Base-by-base conservation (phyloP, 1,140 invertebrate species). In the Chymomyza costata region DNA sequence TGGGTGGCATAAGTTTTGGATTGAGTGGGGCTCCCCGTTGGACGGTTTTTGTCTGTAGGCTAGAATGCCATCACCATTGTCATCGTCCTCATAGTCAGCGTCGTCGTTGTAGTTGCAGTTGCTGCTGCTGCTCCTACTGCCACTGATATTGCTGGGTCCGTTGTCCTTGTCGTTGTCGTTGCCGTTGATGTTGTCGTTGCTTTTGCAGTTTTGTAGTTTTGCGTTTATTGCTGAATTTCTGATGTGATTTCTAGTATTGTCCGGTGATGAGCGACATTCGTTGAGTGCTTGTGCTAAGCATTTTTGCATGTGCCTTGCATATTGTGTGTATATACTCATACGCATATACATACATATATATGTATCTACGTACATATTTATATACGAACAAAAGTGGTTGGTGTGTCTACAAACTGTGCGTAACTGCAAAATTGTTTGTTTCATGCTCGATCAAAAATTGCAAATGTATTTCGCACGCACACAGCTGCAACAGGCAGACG, bases 381-480 rank as follows among this genome's bases (percentile, higher is more conserved):
- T 31, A 39, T 13, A 7, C 7, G 49, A 19, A 46, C 18, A n/a
- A n/a, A n/a, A 35, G 25, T 32, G 40, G 47, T 44, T 39, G 31
- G 47, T 57, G 48, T 45, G 45, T 38, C 50, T n/a, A n/a, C n/a
- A n/a, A n/a, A n/a, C n/a, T 54, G 64, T 82, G 65, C 16, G 3
- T 17, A 8, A 7, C 5, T 31, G 17, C 70, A 70, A 81, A 81
- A 81, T 81, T 81, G 76, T 81, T 82, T 81, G 76, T 65, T 67
- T 81, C 78, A 82, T 82, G 76, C 76, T 70, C 76, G 69, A 81
- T 81, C 76, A 81, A 82, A 81, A 82, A 82, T 81, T 70, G 82
- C 76, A 81, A 81, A 82, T 81, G 76, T 74, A 66, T 61, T 49
- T 54, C 50, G 48, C 51, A 39, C 40, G 41, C 59, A 66, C 32